Conservation (phyloP, 2,113 vertebrate species). For the Candoia aspera region DNA sequence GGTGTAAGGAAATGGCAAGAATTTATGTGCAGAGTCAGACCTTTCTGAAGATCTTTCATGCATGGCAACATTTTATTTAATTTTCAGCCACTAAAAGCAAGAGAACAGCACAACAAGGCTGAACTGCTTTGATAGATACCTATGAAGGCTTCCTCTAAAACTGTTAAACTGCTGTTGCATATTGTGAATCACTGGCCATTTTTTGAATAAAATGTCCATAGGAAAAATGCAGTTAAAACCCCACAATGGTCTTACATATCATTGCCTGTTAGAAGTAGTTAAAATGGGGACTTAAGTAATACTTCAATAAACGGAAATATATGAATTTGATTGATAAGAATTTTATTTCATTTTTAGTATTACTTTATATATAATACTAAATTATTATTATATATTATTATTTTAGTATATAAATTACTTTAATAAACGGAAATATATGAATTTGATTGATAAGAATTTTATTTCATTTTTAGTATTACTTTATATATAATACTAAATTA, state of each 20-base stretch:
- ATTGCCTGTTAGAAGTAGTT: neutral
- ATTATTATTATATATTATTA: too few relatives aligned
- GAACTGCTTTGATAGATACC: conserved; percentile 13
- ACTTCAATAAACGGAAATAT: neutral
- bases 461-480: neutral
- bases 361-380: too few relatives aligned
- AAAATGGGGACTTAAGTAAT: neutral
- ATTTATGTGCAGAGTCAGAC: neutral
- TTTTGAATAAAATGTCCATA: neutral
- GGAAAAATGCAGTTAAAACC: neutral
- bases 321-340: neutral
- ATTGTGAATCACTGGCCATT: neutral
- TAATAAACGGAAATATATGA: neutral
- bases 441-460: neutral
- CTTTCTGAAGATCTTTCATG: neutral
- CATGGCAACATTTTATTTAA: conserved; percentile 2
- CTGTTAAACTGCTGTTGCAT: neutral
- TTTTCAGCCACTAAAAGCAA: neutral
- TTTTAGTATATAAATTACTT: too few relatives aligned
- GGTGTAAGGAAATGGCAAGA: neutral
- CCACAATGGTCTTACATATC: neutral
- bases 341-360: neutral
- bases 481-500: too few relatives aligned
- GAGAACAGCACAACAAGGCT: neutral
- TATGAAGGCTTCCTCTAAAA: neutral